phyloP scores from a whole-genome alignment of 1,140 invertebrate species.

The Octopus bimaculoides region DNA sequence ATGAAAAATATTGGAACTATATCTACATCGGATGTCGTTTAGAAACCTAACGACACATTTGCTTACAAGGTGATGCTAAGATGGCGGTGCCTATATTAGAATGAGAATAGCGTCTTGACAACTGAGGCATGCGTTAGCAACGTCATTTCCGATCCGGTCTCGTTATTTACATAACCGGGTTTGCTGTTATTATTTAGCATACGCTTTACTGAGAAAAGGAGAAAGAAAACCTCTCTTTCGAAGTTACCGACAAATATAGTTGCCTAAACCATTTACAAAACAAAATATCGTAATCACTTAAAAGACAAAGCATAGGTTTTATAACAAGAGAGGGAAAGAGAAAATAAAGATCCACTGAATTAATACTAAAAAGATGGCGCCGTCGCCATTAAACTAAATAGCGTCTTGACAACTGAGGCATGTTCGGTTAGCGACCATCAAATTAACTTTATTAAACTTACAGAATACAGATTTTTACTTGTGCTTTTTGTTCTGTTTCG shows the following conservation, averaged over 20 bases:
- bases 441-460: background rate
- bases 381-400: background rate
- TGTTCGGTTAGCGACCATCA: slow-evolving; percentile 6
- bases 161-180: background rate
- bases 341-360: no score
- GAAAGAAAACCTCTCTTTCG: no score
- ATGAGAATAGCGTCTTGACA: slow-evolving; percentile 31
- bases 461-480: no score
- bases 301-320: no score
- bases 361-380: background rate
- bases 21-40: slow-evolving; percentile 15
- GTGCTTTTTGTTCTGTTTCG: no score
- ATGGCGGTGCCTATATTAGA: slow-evolving; percentile 27
- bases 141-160: slow-evolving; percentile 5
- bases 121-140: slow-evolving; percentile 28
- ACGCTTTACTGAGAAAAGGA: no score
- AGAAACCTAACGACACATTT: slow-evolving; percentile 21
- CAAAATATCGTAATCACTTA: no score
- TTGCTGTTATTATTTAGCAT: no score
- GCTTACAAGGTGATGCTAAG: slow-evolving; percentile 29
- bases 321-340: no score
- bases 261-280: no score
- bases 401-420: slow-evolving; percentile 6
- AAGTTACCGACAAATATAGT: no score
- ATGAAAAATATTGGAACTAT: slow-evolving; percentile 17